Conservation (phyloP, 2,113 vertebrate species). For the Chionomys nivalis region DNA sequence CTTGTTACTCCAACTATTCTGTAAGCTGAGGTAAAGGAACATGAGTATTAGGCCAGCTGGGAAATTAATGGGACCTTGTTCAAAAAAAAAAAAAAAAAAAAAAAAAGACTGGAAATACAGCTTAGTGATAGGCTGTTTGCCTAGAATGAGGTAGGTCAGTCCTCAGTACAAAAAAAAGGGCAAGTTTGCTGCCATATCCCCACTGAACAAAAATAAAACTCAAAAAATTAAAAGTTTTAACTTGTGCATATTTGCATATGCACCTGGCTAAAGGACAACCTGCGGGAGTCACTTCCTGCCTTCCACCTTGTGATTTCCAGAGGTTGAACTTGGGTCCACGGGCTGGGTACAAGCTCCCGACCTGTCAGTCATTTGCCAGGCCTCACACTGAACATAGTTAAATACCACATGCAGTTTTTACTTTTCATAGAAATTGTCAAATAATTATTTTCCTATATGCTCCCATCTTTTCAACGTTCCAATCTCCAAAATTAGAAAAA, state of each 20-base stretch:
- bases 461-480: neutral
- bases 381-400: conserved; percentile 12
- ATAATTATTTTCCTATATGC: neutral
- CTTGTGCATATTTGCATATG: neutral
- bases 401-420: neutral
- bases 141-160: neutral
- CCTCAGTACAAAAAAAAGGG: neutral
- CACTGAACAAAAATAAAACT: neutral
- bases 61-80: neutral
- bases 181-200: neutral
- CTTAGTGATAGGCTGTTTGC: neutral
- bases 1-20: neutral
- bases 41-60: neutral
- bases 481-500: conserved; percentile 46
- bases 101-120: neutral
- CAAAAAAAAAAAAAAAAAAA: neutral
- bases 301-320: neutral
- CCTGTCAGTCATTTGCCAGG: neutral
- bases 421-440: conserved; percentile 30
- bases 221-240: neutral
- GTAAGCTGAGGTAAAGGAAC: neutral
- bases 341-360: neutral
- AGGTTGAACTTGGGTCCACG: neutral
- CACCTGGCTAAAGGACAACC: neutral
- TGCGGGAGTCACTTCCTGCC: neutral